Evolutionary conservation across 2,888 invertebrate genomes (phyloP).

Genomic region (Tupiocoris notatus): DNA sequence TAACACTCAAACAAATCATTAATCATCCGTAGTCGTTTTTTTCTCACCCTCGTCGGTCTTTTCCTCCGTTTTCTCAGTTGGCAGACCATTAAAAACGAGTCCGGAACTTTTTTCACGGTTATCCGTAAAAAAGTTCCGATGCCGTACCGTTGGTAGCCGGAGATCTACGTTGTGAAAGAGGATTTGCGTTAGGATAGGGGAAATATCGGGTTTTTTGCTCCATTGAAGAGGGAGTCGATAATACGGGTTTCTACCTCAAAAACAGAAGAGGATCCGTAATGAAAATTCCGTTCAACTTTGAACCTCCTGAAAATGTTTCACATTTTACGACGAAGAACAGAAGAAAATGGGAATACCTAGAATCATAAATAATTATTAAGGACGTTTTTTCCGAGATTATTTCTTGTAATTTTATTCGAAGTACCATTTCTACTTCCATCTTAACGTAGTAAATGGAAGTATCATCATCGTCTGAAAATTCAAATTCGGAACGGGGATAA

Average conservation of each 20-base stretch:
- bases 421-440: too few species aligned
- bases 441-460: too few species aligned
- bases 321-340: too few species aligned
- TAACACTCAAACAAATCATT: conserved; percentile 44
- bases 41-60: conserved; percentile 5
- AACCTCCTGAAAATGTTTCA: conserved; percentile 1
- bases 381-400: too few species aligned
- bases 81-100: conserved; percentile 22
- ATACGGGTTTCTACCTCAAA: not conserved
- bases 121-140: conserved; percentile 3
- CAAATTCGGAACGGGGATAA: too few species aligned
- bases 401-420: too few species aligned
- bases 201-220: not conserved
- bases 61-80: conserved; percentile 28
- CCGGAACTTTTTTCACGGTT: conserved; percentile 21
- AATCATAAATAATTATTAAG: too few species aligned
- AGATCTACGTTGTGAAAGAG: conserved; percentile 1
- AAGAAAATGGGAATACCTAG: too few species aligned
- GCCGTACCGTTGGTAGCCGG: conserved; percentile 5
- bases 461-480: too few species aligned
- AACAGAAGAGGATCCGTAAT: not conserved
- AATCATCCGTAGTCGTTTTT: conserved; percentile 33
- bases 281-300: too few species aligned
- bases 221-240: not conserved
- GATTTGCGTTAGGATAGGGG: not conserved